These are phyloP conservation scores for Saturnia japonica DNA, from an alignment of 2,888 invertebrate genomes.

Conservation along the genomic window DNA sequence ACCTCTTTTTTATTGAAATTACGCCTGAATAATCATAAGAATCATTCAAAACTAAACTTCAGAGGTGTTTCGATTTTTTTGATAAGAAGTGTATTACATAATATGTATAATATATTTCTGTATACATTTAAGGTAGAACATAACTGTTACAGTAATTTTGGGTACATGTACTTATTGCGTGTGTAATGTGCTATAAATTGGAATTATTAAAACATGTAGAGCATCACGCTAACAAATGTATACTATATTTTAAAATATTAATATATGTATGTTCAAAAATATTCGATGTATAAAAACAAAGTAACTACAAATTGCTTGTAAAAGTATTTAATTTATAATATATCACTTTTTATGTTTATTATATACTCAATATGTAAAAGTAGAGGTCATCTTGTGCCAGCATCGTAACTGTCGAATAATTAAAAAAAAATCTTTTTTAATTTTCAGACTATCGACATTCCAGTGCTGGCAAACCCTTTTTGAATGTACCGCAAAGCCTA, in stretches of 20 bases:
- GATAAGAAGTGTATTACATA: no score
- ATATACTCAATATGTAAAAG: not conserved
- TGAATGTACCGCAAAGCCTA: slow-evolving; percentile 53
- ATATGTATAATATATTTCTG: no score
- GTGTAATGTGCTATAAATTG: not conserved
- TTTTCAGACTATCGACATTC: slow-evolving; percentile 85
- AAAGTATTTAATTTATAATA: not conserved
- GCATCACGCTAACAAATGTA: not conserved
- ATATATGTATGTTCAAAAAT: slow-evolving; percentile 11
- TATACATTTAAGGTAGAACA: not conserved
- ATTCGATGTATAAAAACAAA: not conserved
- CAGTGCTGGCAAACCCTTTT: slow-evolving; percentile 79
- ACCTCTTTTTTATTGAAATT: no score
- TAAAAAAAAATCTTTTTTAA: slow-evolving; percentile 24
- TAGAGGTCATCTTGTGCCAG: not conserved
- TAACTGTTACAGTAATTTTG: not conserved
- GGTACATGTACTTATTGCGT: not conserved
- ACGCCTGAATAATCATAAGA: no score
- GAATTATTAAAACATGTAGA: slow-evolving; percentile 4
- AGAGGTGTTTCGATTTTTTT: no score
- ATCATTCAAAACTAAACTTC: no score
- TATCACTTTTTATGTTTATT: slow-evolving; percentile 1
- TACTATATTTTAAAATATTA: slow-evolving; percentile 4
- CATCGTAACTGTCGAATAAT: not conserved
- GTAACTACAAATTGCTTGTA: slow-evolving; percentile 1